Base-by-base conservation (phyloP, 2,113 vertebrate species). In the Cyphomyrus plagiostoma region DNA sequence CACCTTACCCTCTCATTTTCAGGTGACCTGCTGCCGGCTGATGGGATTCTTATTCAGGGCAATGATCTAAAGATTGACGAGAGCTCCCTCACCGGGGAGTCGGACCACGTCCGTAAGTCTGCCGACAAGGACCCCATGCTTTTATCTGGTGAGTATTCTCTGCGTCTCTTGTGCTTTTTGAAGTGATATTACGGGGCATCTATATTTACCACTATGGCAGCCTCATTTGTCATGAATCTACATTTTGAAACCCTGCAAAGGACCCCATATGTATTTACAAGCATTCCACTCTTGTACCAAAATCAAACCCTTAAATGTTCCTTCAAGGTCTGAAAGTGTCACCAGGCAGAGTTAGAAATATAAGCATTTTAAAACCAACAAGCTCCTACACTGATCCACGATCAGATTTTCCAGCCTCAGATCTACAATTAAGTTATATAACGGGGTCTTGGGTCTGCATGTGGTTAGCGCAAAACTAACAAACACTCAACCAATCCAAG, bases 31-130 rank as follows among this genome's bases (percentile, higher is more conserved):
- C 95, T 98, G 91, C 97, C 97, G 1, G 95, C 97, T 1, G 98
- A 98, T 0, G 97, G 98, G 0, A 92, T 98, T 93, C 95, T 98
- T 90, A 95, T 98, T 93, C 97, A 98, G 91, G 96, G 95, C 80
- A 98, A 97, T 3, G 97, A 98, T 91, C 95, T 98, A 89, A 97
- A 98, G 94, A 96, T 98, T 0, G 97, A 98, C 0, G 98, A 98
- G 93, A 98, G 97, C 92, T 97, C 97, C 30, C 95, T 98, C 70
- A 98, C 97, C 0, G 97, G 97, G 86, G 98, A 98, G 92, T 98
- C 97, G 0, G 98, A 98, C 93, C 97, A 98, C 0, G 97, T 98
- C 3, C 94, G 95, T 91, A 98, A 98, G 91, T 95, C 96, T 11
- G 96, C 91, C 3, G 97, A 97, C 35, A 97, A 97, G 91, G 97